Percentiles rank a stretch among this genome's conserved stretches.
phyloP scores from a whole-genome alignment of 2,797 vertebrate species.

The Heteromormyrus szaboi region DNA sequence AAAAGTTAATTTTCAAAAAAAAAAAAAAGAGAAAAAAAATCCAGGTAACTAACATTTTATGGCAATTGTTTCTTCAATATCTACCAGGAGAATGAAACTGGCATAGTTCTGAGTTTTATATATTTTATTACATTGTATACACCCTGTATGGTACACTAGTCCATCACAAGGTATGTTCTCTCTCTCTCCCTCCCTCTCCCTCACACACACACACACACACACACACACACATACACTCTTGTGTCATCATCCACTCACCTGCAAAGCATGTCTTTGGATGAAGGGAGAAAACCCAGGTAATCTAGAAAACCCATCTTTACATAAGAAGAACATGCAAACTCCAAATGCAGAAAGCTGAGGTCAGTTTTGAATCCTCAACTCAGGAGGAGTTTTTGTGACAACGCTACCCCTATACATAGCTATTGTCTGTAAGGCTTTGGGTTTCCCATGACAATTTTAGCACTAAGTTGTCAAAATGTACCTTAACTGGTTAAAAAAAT shows the following conservation, averaged over 20 bases:
- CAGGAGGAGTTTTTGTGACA: background rate
- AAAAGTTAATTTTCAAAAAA: conserved; percentile 1
- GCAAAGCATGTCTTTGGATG: background rate
- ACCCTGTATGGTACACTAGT: background rate
- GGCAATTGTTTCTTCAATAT: conserved; percentile 9
- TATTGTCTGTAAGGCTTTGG: conserved; percentile 40
- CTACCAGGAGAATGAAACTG: background rate
- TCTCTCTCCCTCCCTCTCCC: background rate
- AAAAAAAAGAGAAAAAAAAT: background rate
- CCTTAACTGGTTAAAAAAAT: conserved; percentile 30
- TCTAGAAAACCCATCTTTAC: background rate
- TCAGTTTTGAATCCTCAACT: background rate
- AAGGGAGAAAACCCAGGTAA: background rate
- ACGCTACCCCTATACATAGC: background rate
- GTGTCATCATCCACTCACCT: background rate
- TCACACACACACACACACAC: background rate
- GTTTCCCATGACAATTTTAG: conserved; percentile 19
- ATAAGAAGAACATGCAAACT: conserved; percentile 4
- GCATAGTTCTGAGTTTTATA: background rate
- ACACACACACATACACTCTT: background rate
- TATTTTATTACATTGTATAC: background rate
- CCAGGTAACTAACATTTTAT: background rate
- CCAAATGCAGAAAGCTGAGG: background rate
- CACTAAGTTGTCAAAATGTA: conserved; percentile 29
- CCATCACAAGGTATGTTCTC: background rate